Conservation (phyloP, 2,113 vertebrate genomes). For the Chamaea fasciata region DNA sequence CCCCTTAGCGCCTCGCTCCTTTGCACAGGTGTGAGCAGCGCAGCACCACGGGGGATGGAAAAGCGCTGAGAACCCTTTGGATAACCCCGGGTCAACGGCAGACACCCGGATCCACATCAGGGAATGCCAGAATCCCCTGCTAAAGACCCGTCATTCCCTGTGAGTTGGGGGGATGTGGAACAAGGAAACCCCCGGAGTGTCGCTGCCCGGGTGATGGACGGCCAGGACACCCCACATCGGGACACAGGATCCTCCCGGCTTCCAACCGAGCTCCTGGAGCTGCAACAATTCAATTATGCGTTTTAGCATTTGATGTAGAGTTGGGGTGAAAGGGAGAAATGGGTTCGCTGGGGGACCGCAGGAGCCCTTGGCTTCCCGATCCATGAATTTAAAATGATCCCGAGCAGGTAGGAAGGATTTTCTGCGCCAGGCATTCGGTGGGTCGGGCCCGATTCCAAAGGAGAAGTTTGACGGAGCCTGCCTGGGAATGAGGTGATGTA, state of each 20-base stretch:
- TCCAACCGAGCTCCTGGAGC: not conserved
- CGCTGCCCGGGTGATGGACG: not conserved
- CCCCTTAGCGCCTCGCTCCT: not conserved
- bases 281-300: not conserved
- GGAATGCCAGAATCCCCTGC: not conserved
- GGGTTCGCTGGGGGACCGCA: not conserved
- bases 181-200: fast-evolving
- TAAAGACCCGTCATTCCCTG: not conserved
- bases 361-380: not conserved
- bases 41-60: not conserved
- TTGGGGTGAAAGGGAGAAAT: not conserved
- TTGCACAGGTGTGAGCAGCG: not conserved
- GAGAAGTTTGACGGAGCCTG: not conserved
- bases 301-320: fast-evolving
- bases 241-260: not conserved
- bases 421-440: not conserved
- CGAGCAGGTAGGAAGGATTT: not conserved
- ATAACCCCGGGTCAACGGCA: not conserved
- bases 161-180: not conserved
- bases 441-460: not conserved
- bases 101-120: not conserved
- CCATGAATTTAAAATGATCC: not conserved
- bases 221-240: not conserved
- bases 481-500: not conserved
- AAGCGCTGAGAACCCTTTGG: not conserved